Evolutionary conservation across 2,888 invertebrate genomes (phyloP), one percentile per base, ranked within the genome.

Genomic region (Cryptus armator): DNA sequence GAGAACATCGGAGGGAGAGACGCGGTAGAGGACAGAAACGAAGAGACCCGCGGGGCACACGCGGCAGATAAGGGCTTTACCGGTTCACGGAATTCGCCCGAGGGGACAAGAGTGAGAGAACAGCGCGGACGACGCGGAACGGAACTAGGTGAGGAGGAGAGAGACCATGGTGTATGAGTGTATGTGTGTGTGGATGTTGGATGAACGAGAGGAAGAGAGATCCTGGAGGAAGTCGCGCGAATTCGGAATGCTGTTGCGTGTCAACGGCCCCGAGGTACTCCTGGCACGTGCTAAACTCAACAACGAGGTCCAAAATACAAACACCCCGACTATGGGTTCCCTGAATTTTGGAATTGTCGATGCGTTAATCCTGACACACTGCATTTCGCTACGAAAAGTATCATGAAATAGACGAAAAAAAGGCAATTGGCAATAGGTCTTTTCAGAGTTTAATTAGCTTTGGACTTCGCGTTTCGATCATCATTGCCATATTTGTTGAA

Each of bases 11-110:
- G 32, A 48, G 56, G 19, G 43, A 46, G 68, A 62, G 74, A 74
- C 48, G 32, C 53, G 48, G 72, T 46, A 24, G 19, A 64, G 75
- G 78, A 64, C 72, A 64, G 70, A 64, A 64, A 56, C 66, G 62
- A 62, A 64, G 51, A 51, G 64, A 68, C 84, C 84, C 81, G 74
- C 78, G 78, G 84, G 84, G 74, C 81, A 78, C 62, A 84, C 68
- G 48, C 59, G 56, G 46, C 56, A 81, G 84, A 84, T 84, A 81
- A 81, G 84, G 84, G 74, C 81, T 74, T 74, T 75, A 81, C 78
- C 74, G 81, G 68, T 78, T 75, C 76, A 77, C 81, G 78, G 70
- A 81, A 84, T 81, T 70, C 81, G 78, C 74, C 77, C 72, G 24
- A 29, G 74, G 68, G 74, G 71, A 75, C 48, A 62, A 70, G 46